Evolutionary conservation across 2,113 vertebrate genomes (phyloP).

Genomic region (Brachyhypopomus gauderio): DNA sequence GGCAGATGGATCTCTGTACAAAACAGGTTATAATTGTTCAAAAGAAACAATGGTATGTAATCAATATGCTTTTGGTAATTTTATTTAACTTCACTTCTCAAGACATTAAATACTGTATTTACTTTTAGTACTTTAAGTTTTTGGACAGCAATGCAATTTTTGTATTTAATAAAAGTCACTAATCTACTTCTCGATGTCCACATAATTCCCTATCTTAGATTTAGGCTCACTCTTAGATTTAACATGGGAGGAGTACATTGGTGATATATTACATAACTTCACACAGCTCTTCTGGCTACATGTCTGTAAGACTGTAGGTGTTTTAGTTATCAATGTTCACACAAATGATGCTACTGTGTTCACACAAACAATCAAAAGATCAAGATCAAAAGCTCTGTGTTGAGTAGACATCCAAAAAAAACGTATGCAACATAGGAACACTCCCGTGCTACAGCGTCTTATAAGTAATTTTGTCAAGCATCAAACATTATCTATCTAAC

Average conservation of each 20-base stretch:
- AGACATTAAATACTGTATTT: too few species aligned
- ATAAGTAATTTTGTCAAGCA: too few species aligned
- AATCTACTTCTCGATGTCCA: background rate
- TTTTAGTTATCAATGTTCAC: background rate
- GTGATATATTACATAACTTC: background rate
- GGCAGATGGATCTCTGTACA: constrained; percentile 66
- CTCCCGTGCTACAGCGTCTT: too few species aligned
- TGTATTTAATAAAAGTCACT: background rate
- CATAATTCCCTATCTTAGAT: background rate
- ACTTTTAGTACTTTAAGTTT: background rate
- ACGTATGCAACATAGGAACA: too few species aligned
- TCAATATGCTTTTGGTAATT: too few species aligned
- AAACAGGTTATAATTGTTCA: constrained; percentile 7
- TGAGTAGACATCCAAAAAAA: too few species aligned
- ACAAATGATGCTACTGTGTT: background rate
- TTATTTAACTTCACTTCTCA: too few species aligned
- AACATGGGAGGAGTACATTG: constrained; percentile 8
- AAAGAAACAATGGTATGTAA: background rate
- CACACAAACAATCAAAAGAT: background rate
- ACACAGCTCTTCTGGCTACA: background rate
- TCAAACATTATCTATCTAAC: too few species aligned
- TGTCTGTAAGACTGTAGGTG: background rate
- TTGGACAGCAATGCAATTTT: background rate
- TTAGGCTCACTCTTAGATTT: background rate
- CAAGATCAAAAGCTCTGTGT: background rate